phyloP scores from a whole-genome alignment of 2,113 vertebrate genomes.

The Oceanites oceanicus region DNA sequence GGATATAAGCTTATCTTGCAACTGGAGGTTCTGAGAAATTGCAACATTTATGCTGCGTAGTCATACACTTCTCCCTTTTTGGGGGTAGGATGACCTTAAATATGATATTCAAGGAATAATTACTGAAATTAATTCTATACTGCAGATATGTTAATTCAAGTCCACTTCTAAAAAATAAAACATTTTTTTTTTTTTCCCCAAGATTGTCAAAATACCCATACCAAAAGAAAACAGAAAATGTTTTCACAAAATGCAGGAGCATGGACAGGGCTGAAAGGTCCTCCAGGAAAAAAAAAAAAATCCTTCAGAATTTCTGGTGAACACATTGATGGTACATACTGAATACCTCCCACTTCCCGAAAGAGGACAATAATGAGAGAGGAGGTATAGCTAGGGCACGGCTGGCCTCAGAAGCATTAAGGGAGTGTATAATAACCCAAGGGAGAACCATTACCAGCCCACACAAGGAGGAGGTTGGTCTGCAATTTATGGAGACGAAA shows the following conservation, averaged over 20 bases:
- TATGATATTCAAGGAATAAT: neutral
- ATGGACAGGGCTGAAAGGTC: neutral
- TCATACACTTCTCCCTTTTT: neutral
- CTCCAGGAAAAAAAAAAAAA: neutral
- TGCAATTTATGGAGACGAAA: neutral
- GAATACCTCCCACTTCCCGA: neutral
- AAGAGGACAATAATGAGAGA: neutral
- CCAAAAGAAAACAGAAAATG: neutral
- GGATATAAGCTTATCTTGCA: neutral
- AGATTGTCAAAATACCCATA: neutral
- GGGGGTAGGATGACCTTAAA: neutral
- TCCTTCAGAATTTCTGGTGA: neutral
- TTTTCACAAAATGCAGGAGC: neutral
- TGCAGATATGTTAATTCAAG: neutral
- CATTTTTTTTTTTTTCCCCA: neutral
- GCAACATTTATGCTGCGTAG: neutral
- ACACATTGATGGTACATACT: fast-evolving
- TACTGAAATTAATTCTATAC: neutral
- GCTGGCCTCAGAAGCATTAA: neutral
- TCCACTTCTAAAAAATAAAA: neutral
- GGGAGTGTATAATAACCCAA: neutral
- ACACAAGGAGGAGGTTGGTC: neutral
- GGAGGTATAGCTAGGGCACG: neutral
- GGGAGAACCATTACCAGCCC: neutral
- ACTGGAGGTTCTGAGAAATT: neutral